phyloP scores from a whole-genome alignment of 2,888 invertebrate genomes.

The Cepaea hortensis region DNA sequence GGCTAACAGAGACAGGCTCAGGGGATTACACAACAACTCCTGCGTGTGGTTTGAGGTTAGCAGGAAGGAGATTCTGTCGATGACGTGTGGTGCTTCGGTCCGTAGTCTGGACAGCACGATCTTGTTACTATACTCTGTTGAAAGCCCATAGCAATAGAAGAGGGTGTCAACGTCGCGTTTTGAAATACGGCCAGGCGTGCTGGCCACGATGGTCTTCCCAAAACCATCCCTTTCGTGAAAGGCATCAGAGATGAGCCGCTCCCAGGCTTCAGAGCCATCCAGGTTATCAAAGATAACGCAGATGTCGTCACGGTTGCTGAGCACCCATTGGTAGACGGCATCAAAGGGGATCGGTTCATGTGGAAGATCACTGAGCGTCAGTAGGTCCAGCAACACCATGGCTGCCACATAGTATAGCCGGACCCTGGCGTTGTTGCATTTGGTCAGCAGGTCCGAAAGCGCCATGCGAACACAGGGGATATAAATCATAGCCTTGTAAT shows the following conservation, averaged over 20 bases:
- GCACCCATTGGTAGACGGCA: constrained; percentile 53
- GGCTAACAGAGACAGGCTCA: constrained; percentile 51
- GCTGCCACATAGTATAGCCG: constrained; percentile 48
- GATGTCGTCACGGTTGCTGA: constrained; percentile 51
- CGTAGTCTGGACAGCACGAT: constrained; percentile 50
- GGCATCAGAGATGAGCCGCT: constrained; percentile 50
- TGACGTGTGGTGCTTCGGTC: constrained; percentile 47
- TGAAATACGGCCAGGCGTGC: constrained; percentile 48
- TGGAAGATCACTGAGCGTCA: constrained; percentile 41
- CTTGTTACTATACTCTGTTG: constrained; percentile 53
- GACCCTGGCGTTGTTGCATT: constrained; percentile 44
- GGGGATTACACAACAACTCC: constrained; percentile 54
- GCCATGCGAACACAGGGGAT: constrained; percentile 51
- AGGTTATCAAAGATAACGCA: constrained; percentile 56
- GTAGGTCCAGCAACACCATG: constrained; percentile 48
- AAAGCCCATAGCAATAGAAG: constrained; percentile 56
- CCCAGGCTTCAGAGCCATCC: constrained; percentile 50
- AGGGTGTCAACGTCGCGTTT: constrained; percentile 53
- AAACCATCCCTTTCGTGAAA: constrained; percentile 51
- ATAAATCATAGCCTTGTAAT: constrained; percentile 52
- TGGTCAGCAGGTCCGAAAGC: constrained; percentile 48
- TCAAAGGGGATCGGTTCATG: constrained; percentile 42
- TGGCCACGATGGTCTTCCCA: constrained; percentile 51
- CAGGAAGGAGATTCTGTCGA: constrained; percentile 50
- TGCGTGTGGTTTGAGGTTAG: constrained; percentile 50